Percentiles rank a stretch among this genome's conserved stretches.
These are phyloP conservation scores for Cantharis nigra DNA, from an alignment of 2,888 invertebrate species.

Conservation along the genomic window DNA sequence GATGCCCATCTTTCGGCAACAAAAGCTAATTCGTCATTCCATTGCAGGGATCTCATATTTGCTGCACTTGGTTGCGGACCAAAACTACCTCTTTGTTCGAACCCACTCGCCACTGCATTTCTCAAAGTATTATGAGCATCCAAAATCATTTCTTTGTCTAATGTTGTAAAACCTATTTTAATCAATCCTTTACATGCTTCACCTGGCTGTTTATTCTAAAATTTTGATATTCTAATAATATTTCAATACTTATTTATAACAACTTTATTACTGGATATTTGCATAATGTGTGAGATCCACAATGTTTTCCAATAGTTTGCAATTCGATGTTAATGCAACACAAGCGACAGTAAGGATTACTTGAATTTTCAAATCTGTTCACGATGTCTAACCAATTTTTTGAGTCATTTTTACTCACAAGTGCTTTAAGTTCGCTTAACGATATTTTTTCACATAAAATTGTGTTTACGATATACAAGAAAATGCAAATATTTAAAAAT, in stretches of 20 bases:
- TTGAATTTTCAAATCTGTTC: slow-evolving; percentile 16
- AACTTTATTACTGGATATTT: slow-evolving; percentile 37
- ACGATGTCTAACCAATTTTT: slow-evolving; percentile 28
- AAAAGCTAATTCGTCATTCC: slow-evolving; percentile 54
- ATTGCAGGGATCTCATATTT: slow-evolving; percentile 51
- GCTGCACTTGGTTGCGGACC: slow-evolving; percentile 54
- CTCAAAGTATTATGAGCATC: slow-evolving; percentile 55
- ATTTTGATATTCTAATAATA: background rate
- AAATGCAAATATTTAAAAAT: background rate
- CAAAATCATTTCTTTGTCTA: slow-evolving; percentile 51
- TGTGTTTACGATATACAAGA: background rate
- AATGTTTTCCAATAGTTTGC: slow-evolving; percentile 41
- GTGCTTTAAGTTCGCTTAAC: slow-evolving; percentile 8
- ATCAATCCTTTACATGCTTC: slow-evolving; percentile 43
- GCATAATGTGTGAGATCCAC: slow-evolving; percentile 48
- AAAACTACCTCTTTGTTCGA: slow-evolving; percentile 48
- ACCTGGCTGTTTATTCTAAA: slow-evolving; percentile 30
- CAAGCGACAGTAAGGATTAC: slow-evolving; percentile 43
- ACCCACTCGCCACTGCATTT: slow-evolving; percentile 50
- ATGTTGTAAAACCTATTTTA: slow-evolving; percentile 43
- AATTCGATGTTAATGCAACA: slow-evolving; percentile 43
- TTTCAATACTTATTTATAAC: background rate
- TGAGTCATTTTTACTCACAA: slow-evolving; percentile 24
- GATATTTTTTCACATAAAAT: slow-evolving; percentile 3
- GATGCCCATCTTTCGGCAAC: slow-evolving; percentile 56